A percentile compares a stretch with the other conserved stretches of the same genome.
These are phyloP conservation scores for Lutjanus erythropterus DNA, from an alignment of 2,113 vertebrate genomes.

Conservation along the genomic window DNA sequence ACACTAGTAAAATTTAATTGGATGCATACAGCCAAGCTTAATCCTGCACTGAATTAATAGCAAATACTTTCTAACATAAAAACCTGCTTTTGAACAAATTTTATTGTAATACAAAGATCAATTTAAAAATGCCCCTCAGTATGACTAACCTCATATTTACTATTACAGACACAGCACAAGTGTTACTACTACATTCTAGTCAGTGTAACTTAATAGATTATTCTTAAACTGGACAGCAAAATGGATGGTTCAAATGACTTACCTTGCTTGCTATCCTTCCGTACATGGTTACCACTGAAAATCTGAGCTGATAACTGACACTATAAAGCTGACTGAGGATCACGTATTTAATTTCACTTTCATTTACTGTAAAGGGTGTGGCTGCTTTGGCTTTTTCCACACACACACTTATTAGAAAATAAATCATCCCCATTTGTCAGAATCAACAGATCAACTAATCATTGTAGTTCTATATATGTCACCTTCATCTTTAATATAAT, in stretches of 20 bases:
- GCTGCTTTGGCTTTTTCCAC: background rate
- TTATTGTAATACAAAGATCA: background rate
- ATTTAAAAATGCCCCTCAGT: background rate
- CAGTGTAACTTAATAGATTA: background rate
- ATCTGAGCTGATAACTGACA: background rate
- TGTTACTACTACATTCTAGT: background rate
- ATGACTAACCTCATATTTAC: background rate
- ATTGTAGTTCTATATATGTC: no score
- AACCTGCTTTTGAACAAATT: no score
- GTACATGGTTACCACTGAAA: background rate
- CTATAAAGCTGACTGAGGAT: background rate
- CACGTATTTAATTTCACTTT: conserved; percentile 29
- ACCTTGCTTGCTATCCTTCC: background rate
- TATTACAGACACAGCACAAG: no score
- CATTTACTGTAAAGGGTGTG: conserved; percentile 18
- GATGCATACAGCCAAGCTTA: background rate
- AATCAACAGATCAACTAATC: no score
- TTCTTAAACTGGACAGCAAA: background rate
- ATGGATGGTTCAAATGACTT: background rate
- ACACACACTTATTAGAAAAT: no score
- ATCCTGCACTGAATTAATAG: background rate
- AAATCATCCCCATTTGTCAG: no score
- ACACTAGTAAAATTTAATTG: background rate
- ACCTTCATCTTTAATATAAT: no score
- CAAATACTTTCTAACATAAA: no score